Evolutionary conservation across 2,113 vertebrate species (phyloP).

Genomic region (Mugil cephalus): DNA sequence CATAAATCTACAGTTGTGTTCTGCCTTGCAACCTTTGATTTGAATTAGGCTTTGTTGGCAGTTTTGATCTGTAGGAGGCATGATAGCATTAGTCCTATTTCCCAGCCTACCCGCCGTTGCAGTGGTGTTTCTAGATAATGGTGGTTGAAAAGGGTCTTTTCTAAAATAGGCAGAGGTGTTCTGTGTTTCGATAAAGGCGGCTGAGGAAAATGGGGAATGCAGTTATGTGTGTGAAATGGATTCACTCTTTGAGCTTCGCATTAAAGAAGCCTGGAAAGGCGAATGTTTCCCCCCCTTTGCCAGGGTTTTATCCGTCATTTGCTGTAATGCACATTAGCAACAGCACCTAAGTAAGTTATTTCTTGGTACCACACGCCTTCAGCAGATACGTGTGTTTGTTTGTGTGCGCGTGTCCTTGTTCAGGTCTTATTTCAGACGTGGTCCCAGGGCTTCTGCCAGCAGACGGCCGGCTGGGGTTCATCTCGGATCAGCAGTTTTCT

Average conservation of each 20-base stretch:
- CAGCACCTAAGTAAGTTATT: conserved; percentile 7
- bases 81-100: conserved; percentile 28
- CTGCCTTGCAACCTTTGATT: conserved; percentile 16
- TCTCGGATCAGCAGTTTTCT: conserved; percentile 46
- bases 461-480: conserved; percentile 33
- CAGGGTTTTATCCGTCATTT: conserved; percentile 31
- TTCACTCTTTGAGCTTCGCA: conserved; percentile 28
- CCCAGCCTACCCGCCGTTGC: background rate
- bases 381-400: background rate
- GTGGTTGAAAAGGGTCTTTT: conserved; percentile 21
- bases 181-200: conserved; percentile 21
- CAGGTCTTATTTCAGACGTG: conserved; percentile 42
- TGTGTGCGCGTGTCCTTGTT: background rate
- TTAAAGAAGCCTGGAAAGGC: conserved; percentile 6
- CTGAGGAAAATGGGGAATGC: conserved; percentile 23
- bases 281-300: background rate
- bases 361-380: conserved; percentile 3
- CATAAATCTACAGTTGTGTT: background rate
- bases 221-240: conserved; percentile 31
- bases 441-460: conserved; percentile 8
- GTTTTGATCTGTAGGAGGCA: conserved; percentile 30
- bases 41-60: conserved; percentile 24
- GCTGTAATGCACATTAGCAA: conserved; percentile 24
- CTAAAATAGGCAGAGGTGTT: conserved; percentile 25
- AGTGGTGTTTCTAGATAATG: conserved; percentile 34